Evolutionary conservation across 2,797 vertebrate species (phyloP).

Genomic region (Vipera latastei): DNA sequence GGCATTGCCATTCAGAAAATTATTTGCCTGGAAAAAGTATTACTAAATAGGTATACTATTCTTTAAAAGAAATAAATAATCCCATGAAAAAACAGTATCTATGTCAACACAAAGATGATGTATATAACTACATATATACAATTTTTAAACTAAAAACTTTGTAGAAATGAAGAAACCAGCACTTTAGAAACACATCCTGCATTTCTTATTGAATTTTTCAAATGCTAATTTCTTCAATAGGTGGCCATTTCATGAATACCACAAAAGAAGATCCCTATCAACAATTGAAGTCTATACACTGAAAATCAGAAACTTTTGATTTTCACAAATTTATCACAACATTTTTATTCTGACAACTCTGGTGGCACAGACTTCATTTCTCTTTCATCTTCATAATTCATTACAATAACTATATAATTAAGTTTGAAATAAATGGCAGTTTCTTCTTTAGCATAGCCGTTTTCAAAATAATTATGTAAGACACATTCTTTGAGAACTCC

Average conservation of each 20-base stretch:
- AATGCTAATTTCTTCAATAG: neutral
- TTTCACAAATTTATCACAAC: neutral
- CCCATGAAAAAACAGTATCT: neutral
- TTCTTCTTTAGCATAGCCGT: neutral
- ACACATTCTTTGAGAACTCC: neutral
- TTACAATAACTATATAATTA: neutral
- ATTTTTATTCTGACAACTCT: neutral
- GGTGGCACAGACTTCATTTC: neutral
- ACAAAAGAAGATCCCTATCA: neutral
- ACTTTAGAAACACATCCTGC: neutral
- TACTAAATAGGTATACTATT: neutral
- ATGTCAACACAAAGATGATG: neutral
- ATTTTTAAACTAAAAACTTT: neutral
- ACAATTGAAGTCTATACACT: neutral
- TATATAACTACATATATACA: neutral
- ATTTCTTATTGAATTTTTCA: neutral
- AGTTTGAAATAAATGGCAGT: neutral
- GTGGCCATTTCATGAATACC: neutral
- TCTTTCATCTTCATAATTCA: conserved; percentile 4
- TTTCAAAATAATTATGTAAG: neutral
- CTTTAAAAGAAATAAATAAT: neutral
- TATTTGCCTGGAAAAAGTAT: neutral
- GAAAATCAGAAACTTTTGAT: neutral
- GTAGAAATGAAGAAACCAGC: neutral
- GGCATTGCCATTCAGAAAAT: neutral